Conservation (phyloP, 2,797 vertebrate genomes). For the Cossypha polioptera region DNA sequence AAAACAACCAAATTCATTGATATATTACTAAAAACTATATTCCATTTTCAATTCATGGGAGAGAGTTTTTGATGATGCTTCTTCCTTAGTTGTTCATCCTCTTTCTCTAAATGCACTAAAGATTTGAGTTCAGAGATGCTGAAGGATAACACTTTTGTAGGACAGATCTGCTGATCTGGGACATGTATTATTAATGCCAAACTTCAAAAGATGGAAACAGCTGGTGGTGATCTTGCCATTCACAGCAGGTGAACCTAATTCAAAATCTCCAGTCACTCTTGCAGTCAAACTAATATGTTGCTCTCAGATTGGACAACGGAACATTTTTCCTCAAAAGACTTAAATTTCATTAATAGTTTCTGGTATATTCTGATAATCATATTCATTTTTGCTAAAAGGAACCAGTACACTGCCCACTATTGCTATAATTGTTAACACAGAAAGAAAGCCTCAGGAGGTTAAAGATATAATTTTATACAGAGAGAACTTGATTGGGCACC, state of each 20-base stretch:
- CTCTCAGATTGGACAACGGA: not conserved
- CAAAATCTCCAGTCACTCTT: not conserved
- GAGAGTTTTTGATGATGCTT: not conserved
- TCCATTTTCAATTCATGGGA: not conserved
- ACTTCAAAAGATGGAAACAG: not conserved
- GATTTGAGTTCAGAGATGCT: not conserved
- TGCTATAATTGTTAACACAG: not conserved
- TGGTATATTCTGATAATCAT: not conserved
- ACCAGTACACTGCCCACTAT: not conserved
- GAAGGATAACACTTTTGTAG: not conserved
- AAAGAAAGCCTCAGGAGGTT: not conserved
- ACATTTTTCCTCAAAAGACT: not conserved
- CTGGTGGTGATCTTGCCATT: not conserved
- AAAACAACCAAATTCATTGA: not conserved
- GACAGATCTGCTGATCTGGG: not conserved
- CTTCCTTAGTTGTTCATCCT: not conserved
- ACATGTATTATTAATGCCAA: rapidly evolving
- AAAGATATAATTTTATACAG: not conserved
- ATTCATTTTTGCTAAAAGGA: not conserved
- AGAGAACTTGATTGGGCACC: not conserved
- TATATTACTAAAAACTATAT: not conserved
- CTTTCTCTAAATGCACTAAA: not conserved
- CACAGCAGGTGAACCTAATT: not conserved
- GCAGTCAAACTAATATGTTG: not conserved
- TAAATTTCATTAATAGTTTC: not conserved